Base-by-base conservation (phyloP, 2,888 invertebrate species). In the Yponomeuta cagnagella region DNA sequence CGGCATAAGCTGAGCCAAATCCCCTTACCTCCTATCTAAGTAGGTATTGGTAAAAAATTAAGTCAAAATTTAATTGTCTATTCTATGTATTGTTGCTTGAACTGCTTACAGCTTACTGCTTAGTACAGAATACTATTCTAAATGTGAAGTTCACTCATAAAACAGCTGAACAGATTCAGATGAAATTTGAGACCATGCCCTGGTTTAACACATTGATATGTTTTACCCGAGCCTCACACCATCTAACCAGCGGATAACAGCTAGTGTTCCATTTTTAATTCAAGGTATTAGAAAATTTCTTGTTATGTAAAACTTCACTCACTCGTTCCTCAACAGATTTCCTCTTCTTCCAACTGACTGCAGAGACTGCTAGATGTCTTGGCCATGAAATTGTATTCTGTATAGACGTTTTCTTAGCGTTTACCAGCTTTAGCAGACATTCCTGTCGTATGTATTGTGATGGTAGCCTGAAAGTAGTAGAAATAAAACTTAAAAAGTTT, bases 241-340 rank as follows among this genome's bases (percentile, higher is more conserved):
- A 52, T 10, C 1, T 52, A 3, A 15, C 2, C 12, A 2, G 15
- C 2, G 12, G 15, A 15, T 12, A 52, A 5, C 12, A 52, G 15
- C 33, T 33, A 33, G 2, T 33, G 4, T 33, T 33, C 2, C 2
- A 33, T 33, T 2, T 33, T 33, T 33, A 33, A 33, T 33, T 33
- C 33, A 52, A 52, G 1, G 2, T 4, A 15, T 52, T 15, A 6
- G 12, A 15, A 52, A 52, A 15, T 1, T 15, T 58, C 0, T 15
- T 58, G 52, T 58, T 58, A 58, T 58, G 15, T 58, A 58, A 23
- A 58, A 58, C 37, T 58, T 23, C 37, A 73, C 78, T 75, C 82
- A 95, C 95, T 89, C 92, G 93, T 85, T 95, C 94, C 76, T 95
- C 95, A 0, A 87, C 89, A 48, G 93, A 91, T 90, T 93, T 94